These are phyloP conservation scores for Cathartes aura DNA, from an alignment of 2,113 vertebrate genomes.

Conservation along the genomic window DNA sequence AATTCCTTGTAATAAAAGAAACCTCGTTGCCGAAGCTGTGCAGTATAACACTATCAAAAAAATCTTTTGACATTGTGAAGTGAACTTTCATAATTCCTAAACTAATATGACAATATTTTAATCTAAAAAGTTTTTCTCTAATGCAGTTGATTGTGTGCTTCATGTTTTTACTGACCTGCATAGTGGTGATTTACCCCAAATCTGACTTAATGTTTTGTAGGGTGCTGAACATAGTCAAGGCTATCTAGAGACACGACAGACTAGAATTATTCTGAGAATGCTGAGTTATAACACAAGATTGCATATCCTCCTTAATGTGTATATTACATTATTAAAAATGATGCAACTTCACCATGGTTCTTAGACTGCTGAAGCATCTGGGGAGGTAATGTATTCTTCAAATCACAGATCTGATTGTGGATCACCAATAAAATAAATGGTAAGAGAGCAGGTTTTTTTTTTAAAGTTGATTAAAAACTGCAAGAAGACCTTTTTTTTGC, in stretches of 20 bases:
- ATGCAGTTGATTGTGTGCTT: neutral
- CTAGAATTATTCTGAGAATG: neutral
- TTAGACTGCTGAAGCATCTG: neutral
- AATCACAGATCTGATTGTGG: neutral
- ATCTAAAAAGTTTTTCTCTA: neutral
- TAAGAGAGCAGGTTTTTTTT: neutral
- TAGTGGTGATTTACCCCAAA: neutral
- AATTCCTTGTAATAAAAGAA: neutral
- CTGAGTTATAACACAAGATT: neutral
- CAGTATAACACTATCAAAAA: neutral
- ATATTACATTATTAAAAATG: neutral
- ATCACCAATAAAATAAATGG: neutral
- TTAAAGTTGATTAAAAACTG: neutral
- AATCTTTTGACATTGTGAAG: neutral
- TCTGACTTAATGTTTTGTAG: neutral
- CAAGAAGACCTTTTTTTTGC: neutral
- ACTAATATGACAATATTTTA: neutral
- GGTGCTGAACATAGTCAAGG: neutral
- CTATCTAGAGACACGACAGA: neutral
- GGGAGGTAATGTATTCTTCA: neutral
- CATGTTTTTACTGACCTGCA: neutral
- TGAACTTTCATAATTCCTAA: neutral
- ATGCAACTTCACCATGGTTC: neutral
- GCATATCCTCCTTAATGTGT: neutral
- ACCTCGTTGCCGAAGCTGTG: rapidly evolving